These are phyloP conservation scores for Salarias fasciatus DNA, from an alignment of 2,797 vertebrate genomes.

Conservation along the genomic window DNA sequence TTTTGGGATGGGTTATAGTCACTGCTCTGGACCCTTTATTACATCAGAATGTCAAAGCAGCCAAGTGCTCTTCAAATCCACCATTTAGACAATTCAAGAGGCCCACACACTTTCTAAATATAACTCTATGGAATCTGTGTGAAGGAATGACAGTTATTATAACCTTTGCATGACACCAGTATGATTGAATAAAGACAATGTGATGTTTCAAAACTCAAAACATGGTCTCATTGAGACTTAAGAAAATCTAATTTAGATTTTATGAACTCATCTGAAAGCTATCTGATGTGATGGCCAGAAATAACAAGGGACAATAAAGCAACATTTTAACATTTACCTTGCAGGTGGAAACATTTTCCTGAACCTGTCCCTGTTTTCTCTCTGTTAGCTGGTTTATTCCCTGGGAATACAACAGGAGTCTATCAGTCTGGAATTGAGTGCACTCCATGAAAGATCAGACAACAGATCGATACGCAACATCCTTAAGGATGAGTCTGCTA, in stretches of 20 bases:
- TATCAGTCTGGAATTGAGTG: constrained; percentile 74
- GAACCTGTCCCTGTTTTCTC: constrained; percentile 3
- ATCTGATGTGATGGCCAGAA: constrained; percentile 1
- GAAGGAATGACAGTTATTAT: constrained; percentile 7
- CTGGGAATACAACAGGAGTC: constrained; percentile 64
- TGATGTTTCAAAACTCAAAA: neutral
- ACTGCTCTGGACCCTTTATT: constrained; percentile 38
- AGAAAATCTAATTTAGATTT: too few species aligned
- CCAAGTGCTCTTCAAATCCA: constrained; percentile 38
- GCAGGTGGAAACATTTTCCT: too few species aligned
- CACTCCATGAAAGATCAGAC: constrained; percentile 79
- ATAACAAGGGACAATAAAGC: constrained; percentile 1
- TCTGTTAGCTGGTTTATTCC: constrained; percentile 27
- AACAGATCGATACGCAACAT: constrained; percentile 79
- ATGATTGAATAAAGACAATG: constrained; percentile 11
- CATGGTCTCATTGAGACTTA: neutral
- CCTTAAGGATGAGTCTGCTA: constrained; percentile 78
- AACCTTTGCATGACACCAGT: constrained; percentile 26
- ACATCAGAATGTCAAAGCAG: constrained; percentile 33
- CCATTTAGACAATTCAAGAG: constrained; percentile 29
- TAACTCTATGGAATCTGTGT: constrained; percentile 20
- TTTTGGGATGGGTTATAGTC: constrained; percentile 42
- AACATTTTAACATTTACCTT: too few species aligned
- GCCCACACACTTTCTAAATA: constrained; percentile 17
- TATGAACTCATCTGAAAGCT: neutral